Conservation (phyloP, 2,113 vertebrate genomes). For the Aspiorhynchus laticeps region DNA sequence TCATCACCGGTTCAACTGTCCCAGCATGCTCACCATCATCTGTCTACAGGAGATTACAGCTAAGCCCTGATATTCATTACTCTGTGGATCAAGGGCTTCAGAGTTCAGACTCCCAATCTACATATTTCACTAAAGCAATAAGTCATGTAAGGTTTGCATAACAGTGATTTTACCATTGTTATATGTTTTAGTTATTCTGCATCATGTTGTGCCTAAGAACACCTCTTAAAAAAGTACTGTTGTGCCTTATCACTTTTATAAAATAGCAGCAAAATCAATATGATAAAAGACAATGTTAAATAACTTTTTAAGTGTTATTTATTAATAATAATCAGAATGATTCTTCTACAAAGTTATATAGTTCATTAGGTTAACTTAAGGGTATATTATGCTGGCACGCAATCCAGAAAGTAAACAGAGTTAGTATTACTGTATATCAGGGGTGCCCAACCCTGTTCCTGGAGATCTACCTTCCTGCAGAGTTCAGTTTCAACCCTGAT, state of each 20-base stretch:
- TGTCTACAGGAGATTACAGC: slow-evolving; percentile 65
- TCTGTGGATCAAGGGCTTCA: slow-evolving; percentile 54
- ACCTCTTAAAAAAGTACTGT: background rate
- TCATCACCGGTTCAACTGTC: background rate
- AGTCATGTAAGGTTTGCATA: background rate
- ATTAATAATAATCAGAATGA: background rate
- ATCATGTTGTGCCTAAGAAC: background rate
- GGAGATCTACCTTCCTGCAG: too few relatives aligned
- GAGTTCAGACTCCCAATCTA: slow-evolving; percentile 39
- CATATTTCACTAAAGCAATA: slow-evolving; percentile 6
- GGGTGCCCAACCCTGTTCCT: too few relatives aligned
- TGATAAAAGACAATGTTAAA: background rate
- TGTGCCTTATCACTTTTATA: background rate
- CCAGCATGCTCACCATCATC: slow-evolving; percentile 35
- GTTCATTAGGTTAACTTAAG: background rate
- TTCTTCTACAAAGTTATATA: background rate
- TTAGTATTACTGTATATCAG: background rate
- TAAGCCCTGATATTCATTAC: slow-evolving; percentile 73
- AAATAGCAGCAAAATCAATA: background rate
- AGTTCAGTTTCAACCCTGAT: too few relatives aligned
- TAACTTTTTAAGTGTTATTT: background rate
- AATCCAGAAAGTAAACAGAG: background rate
- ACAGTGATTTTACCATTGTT: background rate
- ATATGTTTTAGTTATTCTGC: background rate
- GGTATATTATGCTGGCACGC: background rate